Evolutionary conservation across 2,888 invertebrate species (phyloP).

Genomic region (Tupiocoris notatus): DNA sequence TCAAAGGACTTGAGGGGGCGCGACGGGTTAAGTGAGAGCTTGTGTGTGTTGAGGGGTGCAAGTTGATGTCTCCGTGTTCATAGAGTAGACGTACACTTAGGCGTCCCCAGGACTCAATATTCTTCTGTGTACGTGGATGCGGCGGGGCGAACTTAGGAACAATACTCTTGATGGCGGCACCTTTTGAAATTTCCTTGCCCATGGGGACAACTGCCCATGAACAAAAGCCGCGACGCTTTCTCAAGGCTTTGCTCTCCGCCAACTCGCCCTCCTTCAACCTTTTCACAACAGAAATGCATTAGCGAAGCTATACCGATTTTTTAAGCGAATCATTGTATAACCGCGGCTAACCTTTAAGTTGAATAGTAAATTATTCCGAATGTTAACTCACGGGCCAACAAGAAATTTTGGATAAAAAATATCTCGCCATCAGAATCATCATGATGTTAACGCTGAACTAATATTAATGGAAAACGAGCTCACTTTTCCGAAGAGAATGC

Average conservation of each 20-base stretch:
- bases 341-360: not conserved
- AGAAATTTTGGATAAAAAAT: too few species aligned
- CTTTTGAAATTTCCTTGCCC: conserved; percentile 34
- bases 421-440: too few species aligned
- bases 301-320: not conserved
- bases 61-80: not conserved
- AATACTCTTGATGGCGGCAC: conserved; percentile 35
- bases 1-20: conserved; percentile 1
- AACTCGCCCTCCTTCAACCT: not conserved
- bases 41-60: not conserved
- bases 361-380: too few species aligned
- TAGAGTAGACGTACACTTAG: not conserved
- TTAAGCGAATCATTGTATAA: not conserved
- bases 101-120: not conserved
- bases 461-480: too few species aligned
- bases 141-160: conserved; percentile 8
- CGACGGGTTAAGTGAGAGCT: not conserved
- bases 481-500: too few species aligned
- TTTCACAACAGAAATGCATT: not conserved
- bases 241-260: conserved; percentile 10
- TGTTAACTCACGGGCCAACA: too few species aligned
- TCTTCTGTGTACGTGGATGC: not conserved
- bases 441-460: too few species aligned
- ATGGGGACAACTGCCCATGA: conserved; percentile 33
- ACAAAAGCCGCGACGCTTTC: conserved; percentile 13